Base-by-base conservation (phyloP, 2,797 vertebrate species). In the Dryobates pubescens region DNA sequence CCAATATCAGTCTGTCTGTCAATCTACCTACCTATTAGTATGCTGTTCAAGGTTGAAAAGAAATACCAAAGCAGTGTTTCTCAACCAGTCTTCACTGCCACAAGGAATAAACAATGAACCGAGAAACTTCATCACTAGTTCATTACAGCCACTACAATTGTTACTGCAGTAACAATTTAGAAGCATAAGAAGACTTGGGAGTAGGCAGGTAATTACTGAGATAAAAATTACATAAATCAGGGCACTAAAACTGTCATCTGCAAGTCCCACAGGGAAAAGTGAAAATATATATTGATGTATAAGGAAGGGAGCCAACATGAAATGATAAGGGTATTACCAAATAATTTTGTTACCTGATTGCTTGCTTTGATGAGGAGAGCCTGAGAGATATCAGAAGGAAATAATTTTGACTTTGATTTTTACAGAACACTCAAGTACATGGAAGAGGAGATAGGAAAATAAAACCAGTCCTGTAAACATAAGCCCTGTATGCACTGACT, bases 1-100 rank as follows among this genome's bases (percentile, higher is more conserved):
- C 58, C 79, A 90, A 72, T 94, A 90, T 88, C 57, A 85, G 65
- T 56, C 67, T 77, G 59, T 73, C 67, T 92, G 82, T 93, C 91
- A 91, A 79, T 92, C 74, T 68, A 90, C 41, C 29, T 91, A 47
- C 51, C 30, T 86, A 88, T 95, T 89, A 86, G 27, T 76, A 79
- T 91, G 68, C 64, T 79, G 54, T 51, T 84, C 74, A 77, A 91
- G 62, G 41, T 20, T 89, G 84, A 74, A 93, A 95, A 91, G 57
- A 93, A 92, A 82, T 86, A 86, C 68, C 49, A 84, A 90, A 92
- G 45, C 45, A 79, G 51, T 34, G 9, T 80, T 86, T 88, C 73
- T 81, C 58, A 71, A 57, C 69, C 67, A 78, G 57, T 47, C 67
- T 76, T 77, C 88, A 30, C 32, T 77, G 78, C 62, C 86, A 86